phyloP scores from a whole-genome alignment of 2,113 vertebrate genomes.

The Petrocephalus zakoni region DNA sequence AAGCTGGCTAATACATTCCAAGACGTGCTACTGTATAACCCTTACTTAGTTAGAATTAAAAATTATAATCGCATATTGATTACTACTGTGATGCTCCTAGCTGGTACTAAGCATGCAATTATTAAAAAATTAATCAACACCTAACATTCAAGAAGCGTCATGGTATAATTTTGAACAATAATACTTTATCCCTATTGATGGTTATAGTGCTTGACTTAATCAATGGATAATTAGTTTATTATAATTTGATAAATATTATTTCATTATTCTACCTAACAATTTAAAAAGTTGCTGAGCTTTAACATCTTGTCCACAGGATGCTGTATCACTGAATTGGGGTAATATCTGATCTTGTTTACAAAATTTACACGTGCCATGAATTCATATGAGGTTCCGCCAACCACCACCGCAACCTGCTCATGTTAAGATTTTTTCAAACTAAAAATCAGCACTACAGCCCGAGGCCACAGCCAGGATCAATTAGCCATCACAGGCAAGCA shows the following conservation, averaged over 20 bases:
- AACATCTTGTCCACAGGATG: neutral
- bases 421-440: neutral
- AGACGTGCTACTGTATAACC: too few species aligned
- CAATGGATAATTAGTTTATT: neutral
- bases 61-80: neutral
- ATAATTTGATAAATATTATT: neutral
- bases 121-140: neutral
- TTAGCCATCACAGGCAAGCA: neutral
- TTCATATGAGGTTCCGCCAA: neutral
- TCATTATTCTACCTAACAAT: neutral
- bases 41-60: neutral
- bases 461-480: conserved; percentile 4
- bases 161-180: neutral
- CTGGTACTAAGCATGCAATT: neutral
- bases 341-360: neutral
- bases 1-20: too few species aligned
- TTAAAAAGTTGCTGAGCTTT: neutral
- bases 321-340: neutral
- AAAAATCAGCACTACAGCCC: neutral
- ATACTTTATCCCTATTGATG: neutral
- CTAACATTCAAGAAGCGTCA: neutral
- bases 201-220: neutral
- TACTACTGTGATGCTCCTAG: neutral
- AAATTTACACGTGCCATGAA: neutral
- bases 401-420: neutral